A percentile compares a stretch with the other conserved stretches of the same genome.
Conservation (phyloP, 1,140 invertebrate species). For the Phocides pigmalion region DNA sequence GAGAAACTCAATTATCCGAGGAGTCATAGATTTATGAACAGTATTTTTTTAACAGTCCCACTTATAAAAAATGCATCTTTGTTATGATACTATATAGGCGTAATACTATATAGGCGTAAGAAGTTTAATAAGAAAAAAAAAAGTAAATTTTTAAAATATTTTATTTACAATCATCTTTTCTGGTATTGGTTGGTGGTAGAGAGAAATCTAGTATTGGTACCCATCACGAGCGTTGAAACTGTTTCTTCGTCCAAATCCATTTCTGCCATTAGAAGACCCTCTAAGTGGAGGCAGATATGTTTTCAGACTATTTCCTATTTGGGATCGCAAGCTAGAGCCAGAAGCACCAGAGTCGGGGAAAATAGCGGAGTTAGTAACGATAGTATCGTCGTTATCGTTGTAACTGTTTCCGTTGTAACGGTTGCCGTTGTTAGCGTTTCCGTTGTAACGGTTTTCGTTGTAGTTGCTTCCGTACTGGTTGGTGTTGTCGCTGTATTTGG, state of each 20-base stretch:
- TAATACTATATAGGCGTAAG: too few species aligned
- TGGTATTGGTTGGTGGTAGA: too few species aligned
- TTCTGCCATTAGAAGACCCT: neutral
- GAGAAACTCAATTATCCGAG: too few species aligned
- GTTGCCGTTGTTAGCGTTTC: slow-evolving; percentile 31
- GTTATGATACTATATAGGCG: too few species aligned
- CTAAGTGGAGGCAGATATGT: slow-evolving; percentile 22
- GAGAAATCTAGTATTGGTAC: slow-evolving; percentile 15
- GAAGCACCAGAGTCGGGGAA: slow-evolving; percentile 24
- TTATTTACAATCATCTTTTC: slow-evolving; percentile 20
- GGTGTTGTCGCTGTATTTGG: slow-evolving; percentile 52
- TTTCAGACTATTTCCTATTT: slow-evolving; percentile 5
- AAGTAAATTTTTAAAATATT: slow-evolving; percentile 3
- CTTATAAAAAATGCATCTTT: too few species aligned
- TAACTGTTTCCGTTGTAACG: slow-evolving; percentile 35
- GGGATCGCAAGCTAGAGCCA: slow-evolving; percentile 24
- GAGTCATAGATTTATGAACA: too few species aligned
- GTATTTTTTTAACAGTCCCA: too few species aligned
- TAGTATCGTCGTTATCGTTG: slow-evolving; percentile 45
- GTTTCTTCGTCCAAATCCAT: slow-evolving; percentile 2
- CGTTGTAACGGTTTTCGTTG: slow-evolving; percentile 35
- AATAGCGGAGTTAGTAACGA: slow-evolving; percentile 48
- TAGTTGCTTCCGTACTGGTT: slow-evolving; percentile 33
- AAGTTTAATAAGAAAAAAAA: neutral
- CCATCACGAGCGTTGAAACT: slow-evolving; percentile 15